Conservation (phyloP, 2,113 vertebrate species). For the Rhynchopsitta pachyrhyncha region DNA sequence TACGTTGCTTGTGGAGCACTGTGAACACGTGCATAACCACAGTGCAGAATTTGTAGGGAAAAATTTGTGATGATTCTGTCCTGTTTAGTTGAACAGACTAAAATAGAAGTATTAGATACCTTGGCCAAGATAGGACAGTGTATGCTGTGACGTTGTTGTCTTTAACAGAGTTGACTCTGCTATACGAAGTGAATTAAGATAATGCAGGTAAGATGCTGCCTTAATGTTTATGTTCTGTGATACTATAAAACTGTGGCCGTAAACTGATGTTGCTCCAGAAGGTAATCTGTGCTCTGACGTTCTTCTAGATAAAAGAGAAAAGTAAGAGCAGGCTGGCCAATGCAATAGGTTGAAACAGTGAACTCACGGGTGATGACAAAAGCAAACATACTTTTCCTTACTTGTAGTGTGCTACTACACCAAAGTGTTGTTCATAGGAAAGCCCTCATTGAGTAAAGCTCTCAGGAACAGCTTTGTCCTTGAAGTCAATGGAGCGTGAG, state of each 20-base stretch:
- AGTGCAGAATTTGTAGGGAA: background rate
- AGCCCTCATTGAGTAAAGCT: background rate
- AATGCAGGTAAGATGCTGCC: background rate
- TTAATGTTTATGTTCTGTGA: background rate
- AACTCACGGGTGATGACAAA: background rate
- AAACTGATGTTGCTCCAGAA: background rate
- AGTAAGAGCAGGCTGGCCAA: background rate
- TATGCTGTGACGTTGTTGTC: background rate
- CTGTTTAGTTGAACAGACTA: background rate
- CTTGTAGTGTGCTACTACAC: background rate
- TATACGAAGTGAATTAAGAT: background rate
- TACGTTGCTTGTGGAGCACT: background rate
- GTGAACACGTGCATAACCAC: accelerated
- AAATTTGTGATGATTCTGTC: background rate
- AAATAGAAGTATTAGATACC: background rate
- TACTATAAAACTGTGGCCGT: background rate
- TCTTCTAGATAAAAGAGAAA: background rate
- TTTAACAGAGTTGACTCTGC: background rate
- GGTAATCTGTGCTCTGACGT: background rate
- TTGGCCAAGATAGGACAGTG: background rate
- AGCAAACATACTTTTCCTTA: background rate
- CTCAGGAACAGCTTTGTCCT: background rate
- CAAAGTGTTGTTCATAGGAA: background rate
- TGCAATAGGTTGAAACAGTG: background rate
- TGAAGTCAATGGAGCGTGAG: background rate